Base-by-base conservation (phyloP, 2,113 vertebrate species). In the Ptilorrhoa leucosticta region DNA sequence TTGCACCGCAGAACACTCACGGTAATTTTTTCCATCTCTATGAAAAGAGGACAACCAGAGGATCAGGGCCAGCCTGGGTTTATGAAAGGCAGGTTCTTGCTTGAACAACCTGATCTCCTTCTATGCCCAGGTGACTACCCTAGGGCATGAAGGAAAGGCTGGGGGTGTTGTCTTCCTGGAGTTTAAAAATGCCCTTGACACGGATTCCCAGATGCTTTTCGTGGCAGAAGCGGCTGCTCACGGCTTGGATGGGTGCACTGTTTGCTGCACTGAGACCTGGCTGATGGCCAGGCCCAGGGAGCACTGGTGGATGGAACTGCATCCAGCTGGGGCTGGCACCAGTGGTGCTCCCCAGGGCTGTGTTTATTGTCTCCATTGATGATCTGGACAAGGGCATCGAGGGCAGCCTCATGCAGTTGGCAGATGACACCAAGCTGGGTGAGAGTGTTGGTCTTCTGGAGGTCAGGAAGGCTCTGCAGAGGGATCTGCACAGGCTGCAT, bases 161-260 rank as follows among this genome's bases (percentile, higher is more conserved):
- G 28, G 63, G 75, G 22, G 4, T 68, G 20, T 27, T 69, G 33
- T 42, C 1, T 58, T 2, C 45, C 50, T 31, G 40, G 21, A 50
- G n/a, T 35, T 61, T 30, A 21, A 2, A 15, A 31, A 7, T 1
- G 4, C 16, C 26, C 57, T 40, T 69, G 78, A 2, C 17, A 5
- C 0, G 1, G 13, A 30, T 64, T 78, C 19, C 27, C 13, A 1
- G 37, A 21, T 13, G 0, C 0, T 23, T 66, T 16, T 26, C 2
- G 11, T n/a, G 54, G 47, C 2, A 7, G 54, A 13, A 11, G 53
- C 14, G 19, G 35, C 48, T 72, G 51, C 66, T 35, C 51, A 4
- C 1, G 1, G 11, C 44, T 20, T 4, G 21, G 19, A 10, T 0
- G 0, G 5, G 6, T 2, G 2, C 42, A 2, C 7, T 28, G 21